These are phyloP conservation scores for Mantis religiosa DNA, from an alignment of 2,888 invertebrate species.

Conservation along the genomic window DNA sequence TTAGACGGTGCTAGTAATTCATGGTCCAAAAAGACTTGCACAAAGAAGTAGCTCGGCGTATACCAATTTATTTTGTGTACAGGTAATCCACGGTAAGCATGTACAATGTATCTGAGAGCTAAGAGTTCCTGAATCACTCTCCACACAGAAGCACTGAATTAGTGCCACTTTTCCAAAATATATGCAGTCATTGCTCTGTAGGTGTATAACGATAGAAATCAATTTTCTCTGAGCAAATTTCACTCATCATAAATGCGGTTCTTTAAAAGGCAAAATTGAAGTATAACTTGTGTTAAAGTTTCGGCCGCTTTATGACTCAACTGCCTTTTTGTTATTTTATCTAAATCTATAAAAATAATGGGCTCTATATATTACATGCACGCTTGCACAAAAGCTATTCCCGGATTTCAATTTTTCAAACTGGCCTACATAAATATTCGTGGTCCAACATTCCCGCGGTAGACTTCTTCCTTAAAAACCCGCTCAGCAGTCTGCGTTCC, in stretches of 20 bases:
- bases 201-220: not conserved
- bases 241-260: not conserved
- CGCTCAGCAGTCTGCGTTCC: constrained; percentile 1
- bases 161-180: not conserved
- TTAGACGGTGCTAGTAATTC: not conserved
- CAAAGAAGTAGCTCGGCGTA: not conserved
- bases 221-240: not conserved
- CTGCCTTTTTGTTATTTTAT: constrained; percentile 2
- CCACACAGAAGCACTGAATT: not conserved
- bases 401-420: constrained; percentile 31
- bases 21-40: not conserved
- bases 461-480: constrained; percentile 22
- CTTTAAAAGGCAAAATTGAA: not conserved
- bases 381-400: constrained; percentile 18
- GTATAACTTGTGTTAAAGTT: not conserved
- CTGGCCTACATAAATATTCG: constrained; percentile 26
- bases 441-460: constrained; percentile 14
- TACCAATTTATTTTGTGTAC: not conserved
- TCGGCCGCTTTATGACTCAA: not conserved
- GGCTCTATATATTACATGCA: constrained; percentile 12
- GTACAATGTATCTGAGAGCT: not conserved
- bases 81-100: not conserved
- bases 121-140: not conserved
- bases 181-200: not conserved
- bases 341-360: constrained; percentile 19